phyloP scores from a whole-genome alignment of 2,797 vertebrate genomes.

The Euphonia xanthogaster region DNA sequence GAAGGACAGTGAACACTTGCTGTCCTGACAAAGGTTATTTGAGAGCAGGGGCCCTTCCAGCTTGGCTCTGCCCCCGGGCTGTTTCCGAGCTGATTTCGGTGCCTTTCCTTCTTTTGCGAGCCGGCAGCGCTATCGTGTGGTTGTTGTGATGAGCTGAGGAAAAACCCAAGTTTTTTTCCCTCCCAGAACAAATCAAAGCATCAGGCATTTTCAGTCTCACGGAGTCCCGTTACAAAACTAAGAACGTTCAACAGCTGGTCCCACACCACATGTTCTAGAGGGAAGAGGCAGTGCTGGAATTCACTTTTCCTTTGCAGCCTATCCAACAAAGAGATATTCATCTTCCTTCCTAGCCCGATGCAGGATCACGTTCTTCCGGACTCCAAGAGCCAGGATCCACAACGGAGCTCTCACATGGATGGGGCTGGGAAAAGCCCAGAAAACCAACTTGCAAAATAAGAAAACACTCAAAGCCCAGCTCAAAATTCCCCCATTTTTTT shows the following conservation, averaged over 20 bases:
- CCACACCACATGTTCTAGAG: too few relatives aligned
- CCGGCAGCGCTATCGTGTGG: background rate
- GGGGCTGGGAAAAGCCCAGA: background rate
- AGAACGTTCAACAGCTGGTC: background rate
- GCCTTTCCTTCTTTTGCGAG: accelerated
- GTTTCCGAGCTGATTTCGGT: background rate
- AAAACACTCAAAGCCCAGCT: background rate
- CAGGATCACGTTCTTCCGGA: background rate
- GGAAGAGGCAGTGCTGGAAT: background rate
- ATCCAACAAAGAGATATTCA: accelerated
- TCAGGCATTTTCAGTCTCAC: background rate
- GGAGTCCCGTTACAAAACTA: background rate
- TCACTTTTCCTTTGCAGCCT: background rate
- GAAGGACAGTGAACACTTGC: background rate
- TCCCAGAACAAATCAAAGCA: accelerated
- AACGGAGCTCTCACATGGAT: background rate
- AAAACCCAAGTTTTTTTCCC: background rate
- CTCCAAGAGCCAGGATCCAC: background rate
- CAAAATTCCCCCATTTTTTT: background rate
- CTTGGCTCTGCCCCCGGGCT: accelerated
- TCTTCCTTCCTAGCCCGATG: background rate
- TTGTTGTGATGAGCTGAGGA: accelerated
- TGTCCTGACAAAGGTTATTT: background rate
- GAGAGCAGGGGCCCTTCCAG: background rate
- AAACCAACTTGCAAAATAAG: accelerated